A percentile compares a stretch with the other conserved stretches of the same genome.
Conservation (phyloP, 2,888 invertebrate species). For the Latrodectus hesperus region DNA sequence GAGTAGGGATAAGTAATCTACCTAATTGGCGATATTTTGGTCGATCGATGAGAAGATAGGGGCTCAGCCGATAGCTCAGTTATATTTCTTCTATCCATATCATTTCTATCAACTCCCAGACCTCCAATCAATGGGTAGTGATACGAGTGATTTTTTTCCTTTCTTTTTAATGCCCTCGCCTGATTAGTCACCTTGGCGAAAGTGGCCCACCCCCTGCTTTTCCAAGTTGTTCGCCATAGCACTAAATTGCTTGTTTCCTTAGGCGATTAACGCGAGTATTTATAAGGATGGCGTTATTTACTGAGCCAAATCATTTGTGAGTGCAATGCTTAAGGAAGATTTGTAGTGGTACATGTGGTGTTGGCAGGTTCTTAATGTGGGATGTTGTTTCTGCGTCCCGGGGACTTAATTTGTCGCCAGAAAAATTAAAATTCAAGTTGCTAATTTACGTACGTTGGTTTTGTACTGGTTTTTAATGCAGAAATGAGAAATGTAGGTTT, state of each 20-base stretch:
- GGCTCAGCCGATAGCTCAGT: neutral
- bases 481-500: no score
- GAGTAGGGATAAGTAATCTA: conserved; percentile 22
- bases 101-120: conserved; percentile 28
- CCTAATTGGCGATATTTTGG: conserved; percentile 28
- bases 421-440: no score
- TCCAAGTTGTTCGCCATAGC: conserved; percentile 16
- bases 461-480: no score
- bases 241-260: conserved; percentile 61
- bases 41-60: conserved; percentile 19
- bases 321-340: no score
- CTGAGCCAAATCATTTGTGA: no score
- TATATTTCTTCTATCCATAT: conserved; percentile 2
- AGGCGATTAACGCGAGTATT: conserved; percentile 32
- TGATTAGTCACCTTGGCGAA: neutral
- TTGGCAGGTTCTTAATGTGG: neutral
- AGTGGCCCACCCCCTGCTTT: neutral
- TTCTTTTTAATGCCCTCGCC: conserved; percentile 11
- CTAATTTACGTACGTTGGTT: no score
- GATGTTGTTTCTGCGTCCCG: neutral
- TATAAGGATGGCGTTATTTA: neutral
- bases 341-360: no score
- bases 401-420: no score
- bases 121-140: conserved; percentile 4
- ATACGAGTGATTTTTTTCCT: neutral